Conservation (phyloP, 2,113 vertebrate species). For the Nibea albiflora region DNA sequence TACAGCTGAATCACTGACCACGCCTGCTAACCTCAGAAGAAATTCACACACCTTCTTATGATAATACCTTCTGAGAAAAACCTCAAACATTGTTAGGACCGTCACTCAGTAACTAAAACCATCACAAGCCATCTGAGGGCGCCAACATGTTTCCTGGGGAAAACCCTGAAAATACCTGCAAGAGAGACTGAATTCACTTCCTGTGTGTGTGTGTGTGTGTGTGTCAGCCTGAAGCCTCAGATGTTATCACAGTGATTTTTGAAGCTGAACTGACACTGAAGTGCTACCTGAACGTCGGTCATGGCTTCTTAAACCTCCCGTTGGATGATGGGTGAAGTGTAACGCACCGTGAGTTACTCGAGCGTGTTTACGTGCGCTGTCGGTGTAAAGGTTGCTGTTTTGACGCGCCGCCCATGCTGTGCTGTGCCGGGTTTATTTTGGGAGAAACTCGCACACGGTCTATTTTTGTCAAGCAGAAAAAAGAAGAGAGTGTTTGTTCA, state of each 20-base stretch:
- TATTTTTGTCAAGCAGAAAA: conserved; percentile 1
- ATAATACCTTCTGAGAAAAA: neutral
- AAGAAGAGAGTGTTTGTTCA: conserved; percentile 27
- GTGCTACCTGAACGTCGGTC: neutral
- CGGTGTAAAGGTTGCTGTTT: neutral
- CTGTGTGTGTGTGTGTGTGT: neutral
- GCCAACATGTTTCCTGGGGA: neutral
- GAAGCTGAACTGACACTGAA: neutral
- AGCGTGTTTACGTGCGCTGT: neutral
- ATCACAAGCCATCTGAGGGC: neutral
- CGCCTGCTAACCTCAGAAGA: neutral
- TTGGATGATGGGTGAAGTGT: neutral
- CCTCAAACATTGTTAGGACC: neutral
- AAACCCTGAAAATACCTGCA: too few relatives aligned
- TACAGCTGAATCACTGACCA: neutral
- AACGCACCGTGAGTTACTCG: neutral
- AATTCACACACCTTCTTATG: neutral
- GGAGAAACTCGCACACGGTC: neutral
- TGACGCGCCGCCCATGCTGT: neutral
- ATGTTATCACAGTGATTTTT: neutral
- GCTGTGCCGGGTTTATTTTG: neutral
- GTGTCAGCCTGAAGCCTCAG: neutral
- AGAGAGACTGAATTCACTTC: neutral
- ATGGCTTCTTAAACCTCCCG: neutral
- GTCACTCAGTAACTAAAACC: neutral